Conservation (phyloP, 2,797 vertebrate genomes). For the Buphagus erythrorhynchus region DNA sequence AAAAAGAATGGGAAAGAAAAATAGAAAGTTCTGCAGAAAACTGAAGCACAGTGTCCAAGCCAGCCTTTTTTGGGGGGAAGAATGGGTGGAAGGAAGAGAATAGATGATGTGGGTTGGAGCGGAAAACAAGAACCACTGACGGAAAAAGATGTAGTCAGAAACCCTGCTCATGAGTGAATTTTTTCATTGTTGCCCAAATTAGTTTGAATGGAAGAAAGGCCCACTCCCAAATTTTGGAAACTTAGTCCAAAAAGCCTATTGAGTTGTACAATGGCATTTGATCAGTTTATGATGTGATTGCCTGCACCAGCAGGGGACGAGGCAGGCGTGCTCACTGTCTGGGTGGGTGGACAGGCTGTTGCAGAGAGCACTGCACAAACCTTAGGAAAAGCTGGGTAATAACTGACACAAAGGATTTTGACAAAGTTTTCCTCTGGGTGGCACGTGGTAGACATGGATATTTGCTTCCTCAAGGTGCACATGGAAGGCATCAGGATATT, state of each 20-base stretch:
- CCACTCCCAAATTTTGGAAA: constrained; percentile 57
- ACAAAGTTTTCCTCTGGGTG: not conserved
- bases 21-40: constrained; percentile 55
- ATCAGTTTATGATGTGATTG: constrained; percentile 34
- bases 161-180: not conserved
- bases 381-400: not conserved
- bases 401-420: not conserved
- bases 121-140: constrained; percentile 51
- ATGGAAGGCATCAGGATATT: not conserved
- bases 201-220: constrained; percentile 54
- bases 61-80: constrained; percentile 15
- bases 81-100: constrained; percentile 70
- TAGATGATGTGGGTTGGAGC: constrained; percentile 60
- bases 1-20: constrained; percentile 58
- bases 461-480: not conserved
- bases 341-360: not conserved
- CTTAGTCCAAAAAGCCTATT: constrained; percentile 49
- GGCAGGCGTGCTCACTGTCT: not conserved
- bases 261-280: constrained; percentile 46
- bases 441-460: not conserved
- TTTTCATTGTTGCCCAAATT: constrained; percentile 64
- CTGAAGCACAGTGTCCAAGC: constrained; percentile 16
- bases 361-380: not conserved
- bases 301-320: not conserved
- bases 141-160: constrained; percentile 62